Evolutionary conservation across 1,140 invertebrate species (phyloP), one percentile per base, ranked within the genome.

Genomic region (Contarinia nasturtii): DNA sequence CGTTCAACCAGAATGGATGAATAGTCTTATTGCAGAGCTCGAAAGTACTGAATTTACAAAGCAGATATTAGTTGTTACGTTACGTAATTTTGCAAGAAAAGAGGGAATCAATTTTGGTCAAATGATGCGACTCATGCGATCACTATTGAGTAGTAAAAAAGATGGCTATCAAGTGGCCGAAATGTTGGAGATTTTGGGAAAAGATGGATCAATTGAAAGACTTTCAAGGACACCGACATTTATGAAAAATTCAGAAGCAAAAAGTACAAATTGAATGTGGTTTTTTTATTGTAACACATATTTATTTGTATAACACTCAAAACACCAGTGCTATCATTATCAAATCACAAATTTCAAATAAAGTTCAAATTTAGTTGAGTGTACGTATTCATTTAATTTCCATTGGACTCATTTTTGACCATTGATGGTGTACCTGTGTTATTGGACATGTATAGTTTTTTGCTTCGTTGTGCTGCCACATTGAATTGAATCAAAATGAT

Each of bases 151-250:
- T 57, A 85, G 84, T 27, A 27, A 27, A 27, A 27, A 82, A 67
- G 76, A 86, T 54, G 89, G 89, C 2, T 87, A 88, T 18, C 70
- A 80, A 49, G 78, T 93, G 7, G 79, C 75, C 1, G 89, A 92
- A 72, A 87, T 92, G 78, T 80, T 92, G 67, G 74, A 80, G 55
- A 75, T 90, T 49, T 67, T 92, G n/a, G 87, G 87, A 14, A 80
- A 79, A 61, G 59, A 75, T 12, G 66, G 59, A 46, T 70, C 73
- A n/a, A 54, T 76, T 22, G 53, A 68, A 50, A 68, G 75, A 60
- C 68, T 77, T 2, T 8, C 14, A 19, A 7, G 10, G 2, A 46
- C 33, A 36, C 33, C n/a, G 17, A 7, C 12, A 5, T 2, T 3
- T 15, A 12, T 4, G 18, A 36, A 43, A 43, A 43, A 20, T 2